Percentiles rank a stretch among this genome's conserved stretches.
These are phyloP conservation scores for Craniophora ligustri DNA, from an alignment of 2,888 invertebrate species.

Conservation along the genomic window DNA sequence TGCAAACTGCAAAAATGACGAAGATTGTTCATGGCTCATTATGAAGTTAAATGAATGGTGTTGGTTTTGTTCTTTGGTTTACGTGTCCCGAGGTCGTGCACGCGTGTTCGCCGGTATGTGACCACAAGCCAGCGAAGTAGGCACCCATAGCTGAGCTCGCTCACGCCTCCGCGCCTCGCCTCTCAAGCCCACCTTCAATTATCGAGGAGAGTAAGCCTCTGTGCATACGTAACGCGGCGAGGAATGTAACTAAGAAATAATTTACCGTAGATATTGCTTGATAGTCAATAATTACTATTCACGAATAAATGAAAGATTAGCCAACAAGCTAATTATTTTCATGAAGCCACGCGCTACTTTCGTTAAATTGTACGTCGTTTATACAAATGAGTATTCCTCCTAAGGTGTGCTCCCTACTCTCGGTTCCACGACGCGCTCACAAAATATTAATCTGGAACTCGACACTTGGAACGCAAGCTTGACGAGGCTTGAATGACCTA, in stretches of 20 bases:
- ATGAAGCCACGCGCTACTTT: constrained; percentile 4
- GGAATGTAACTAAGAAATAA: background rate
- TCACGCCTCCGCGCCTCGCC: constrained; percentile 48
- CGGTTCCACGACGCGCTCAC: constrained; percentile 57
- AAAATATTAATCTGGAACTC: constrained; percentile 76
- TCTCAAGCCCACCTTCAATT: constrained; percentile 50
- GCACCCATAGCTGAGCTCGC: constrained; percentile 40
- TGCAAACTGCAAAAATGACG: constrained; percentile 79
- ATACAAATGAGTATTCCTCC: constrained; percentile 44
- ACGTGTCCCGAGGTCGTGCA: constrained; percentile 64
- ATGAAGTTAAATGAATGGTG: constrained; percentile 80
- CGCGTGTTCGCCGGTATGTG: constrained; percentile 57
- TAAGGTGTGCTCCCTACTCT: constrained; percentile 34
- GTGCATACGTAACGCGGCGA: constrained; percentile 24
- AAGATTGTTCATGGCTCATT: constrained; percentile 86
- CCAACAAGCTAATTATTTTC: background rate
- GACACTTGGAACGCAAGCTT: constrained; percentile 66
- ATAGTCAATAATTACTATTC: background rate
- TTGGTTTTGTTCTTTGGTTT: constrained; percentile 71
- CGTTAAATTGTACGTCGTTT: constrained; percentile 8
- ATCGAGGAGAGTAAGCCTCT: constrained; percentile 40
- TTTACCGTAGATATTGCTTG: constrained; percentile 1
- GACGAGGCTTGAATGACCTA: constrained; percentile 70
- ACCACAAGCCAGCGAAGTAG: constrained; percentile 42
- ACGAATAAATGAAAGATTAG: background rate